These are phyloP conservation scores for Netelia virgata DNA, from an alignment of 2,888 invertebrate genomes.

Conservation along the genomic window DNA sequence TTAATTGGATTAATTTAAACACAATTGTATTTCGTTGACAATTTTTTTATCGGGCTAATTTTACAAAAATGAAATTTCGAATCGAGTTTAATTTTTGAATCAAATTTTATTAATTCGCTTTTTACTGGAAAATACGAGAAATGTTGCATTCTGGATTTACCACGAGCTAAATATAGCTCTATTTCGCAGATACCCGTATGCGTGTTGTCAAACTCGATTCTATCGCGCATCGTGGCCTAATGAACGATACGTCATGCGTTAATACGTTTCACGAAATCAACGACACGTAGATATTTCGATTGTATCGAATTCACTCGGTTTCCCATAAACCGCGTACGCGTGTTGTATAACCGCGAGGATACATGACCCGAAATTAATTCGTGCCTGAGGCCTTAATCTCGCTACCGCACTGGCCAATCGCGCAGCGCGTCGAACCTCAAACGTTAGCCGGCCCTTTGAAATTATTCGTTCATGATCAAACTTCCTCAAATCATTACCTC, in stretches of 20 bases:
- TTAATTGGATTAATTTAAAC: neutral
- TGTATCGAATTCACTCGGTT: conserved; percentile 37
- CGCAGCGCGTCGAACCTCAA: conserved; percentile 1
- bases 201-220: conserved; percentile 41
- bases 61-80: too few species aligned
- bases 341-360: conserved; percentile 17
- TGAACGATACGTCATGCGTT: conserved; percentile 57
- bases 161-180: conserved; percentile 5
- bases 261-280: conserved; percentile 57
- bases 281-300: conserved; percentile 44
- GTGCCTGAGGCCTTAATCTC: neutral
- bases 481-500: neutral
- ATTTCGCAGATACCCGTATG: neutral
- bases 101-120: conserved; percentile 7
- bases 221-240: conserved; percentile 22
- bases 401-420: conserved; percentile 3
- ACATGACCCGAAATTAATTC: conserved; percentile 39
- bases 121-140: neutral
- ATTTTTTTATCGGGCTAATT: too few species aligned
- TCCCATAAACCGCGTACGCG: conserved; percentile 22
- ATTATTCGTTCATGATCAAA: neutral
- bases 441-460: neutral
- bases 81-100: too few species aligned
- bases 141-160: neutral
- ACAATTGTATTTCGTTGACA: neutral